phyloP scores from a whole-genome alignment of 2,797 vertebrate species.

The Tenualosa ilisha region DNA sequence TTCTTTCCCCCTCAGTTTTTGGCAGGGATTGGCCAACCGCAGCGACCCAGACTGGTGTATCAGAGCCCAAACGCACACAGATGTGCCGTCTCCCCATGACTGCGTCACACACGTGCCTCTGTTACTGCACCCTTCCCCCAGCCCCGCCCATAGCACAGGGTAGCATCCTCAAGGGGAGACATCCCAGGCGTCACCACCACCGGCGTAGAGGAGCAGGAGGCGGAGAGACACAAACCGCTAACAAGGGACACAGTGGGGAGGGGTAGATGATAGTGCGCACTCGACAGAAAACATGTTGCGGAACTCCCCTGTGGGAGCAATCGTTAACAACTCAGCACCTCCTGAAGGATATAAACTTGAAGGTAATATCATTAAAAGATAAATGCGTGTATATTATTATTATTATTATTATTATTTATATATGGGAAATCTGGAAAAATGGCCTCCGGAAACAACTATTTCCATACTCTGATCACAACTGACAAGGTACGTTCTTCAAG shows the following conservation, averaged over 20 bases:
- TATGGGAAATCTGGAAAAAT: slow-evolving; percentile 26
- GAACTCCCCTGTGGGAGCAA: neutral
- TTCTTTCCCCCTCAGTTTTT: neutral
- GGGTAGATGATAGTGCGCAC: neutral
- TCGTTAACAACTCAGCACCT: neutral
- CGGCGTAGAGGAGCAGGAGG: neutral
- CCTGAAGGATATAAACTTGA: neutral
- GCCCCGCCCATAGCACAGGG: neutral
- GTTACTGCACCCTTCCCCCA: too few species aligned
- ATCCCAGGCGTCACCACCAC: neutral
- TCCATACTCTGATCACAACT: neutral
- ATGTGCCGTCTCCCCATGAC: neutral
- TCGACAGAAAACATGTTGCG: neutral
- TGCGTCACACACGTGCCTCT: neutral
- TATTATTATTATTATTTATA: neutral
- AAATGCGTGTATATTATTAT: neutral
- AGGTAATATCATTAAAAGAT: neutral
- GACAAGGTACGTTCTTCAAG: neutral
- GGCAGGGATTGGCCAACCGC: neutral
- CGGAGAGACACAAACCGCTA: neutral
- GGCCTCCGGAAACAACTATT: neutral
- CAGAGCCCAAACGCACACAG: neutral
- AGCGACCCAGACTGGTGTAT: neutral
- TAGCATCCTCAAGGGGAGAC: neutral
- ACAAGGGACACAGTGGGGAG: neutral